Percentiles rank a stretch among this genome's conserved stretches.
Evolutionary conservation across 2,888 invertebrate genomes (phyloP).

Genomic region (Scotopteryx bipunctaria): DNA sequence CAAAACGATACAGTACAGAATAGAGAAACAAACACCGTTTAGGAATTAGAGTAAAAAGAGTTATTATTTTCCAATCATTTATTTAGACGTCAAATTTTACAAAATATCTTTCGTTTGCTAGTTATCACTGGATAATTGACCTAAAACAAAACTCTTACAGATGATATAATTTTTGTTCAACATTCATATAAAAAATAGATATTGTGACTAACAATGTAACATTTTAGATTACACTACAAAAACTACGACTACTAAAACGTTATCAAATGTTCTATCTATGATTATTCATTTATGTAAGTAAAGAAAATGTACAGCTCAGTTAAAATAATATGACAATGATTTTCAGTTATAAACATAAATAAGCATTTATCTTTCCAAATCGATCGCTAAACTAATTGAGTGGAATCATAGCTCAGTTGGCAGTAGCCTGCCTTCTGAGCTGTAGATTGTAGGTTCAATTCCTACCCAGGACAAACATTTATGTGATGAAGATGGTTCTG

Average conservation of each 20-base stretch:
- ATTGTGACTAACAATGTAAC: neutral
- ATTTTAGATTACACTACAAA: slow-evolving; percentile 3
- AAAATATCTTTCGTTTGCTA: slow-evolving; percentile 40
- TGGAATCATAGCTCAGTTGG: too few species aligned
- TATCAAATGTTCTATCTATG: neutral
- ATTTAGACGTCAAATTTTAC: slow-evolving; percentile 44
- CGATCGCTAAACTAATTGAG: too few species aligned
- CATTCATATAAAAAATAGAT: slow-evolving; percentile 67
- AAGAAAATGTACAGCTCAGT: too few species aligned
- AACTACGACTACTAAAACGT: neutral
- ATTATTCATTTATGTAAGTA: too few species aligned
- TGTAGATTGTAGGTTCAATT: too few species aligned
- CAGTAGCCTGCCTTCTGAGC: too few species aligned
- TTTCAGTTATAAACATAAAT: too few species aligned
- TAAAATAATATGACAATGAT: too few species aligned
- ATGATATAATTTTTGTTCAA: slow-evolving; percentile 7
- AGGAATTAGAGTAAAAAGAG: slow-evolving; percentile 31
- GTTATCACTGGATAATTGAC: slow-evolving; percentile 54
- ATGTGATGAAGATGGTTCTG: too few species aligned
- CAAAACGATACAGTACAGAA: slow-evolving; percentile 38
- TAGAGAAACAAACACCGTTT: slow-evolving; percentile 36
- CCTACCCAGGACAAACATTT: too few species aligned
- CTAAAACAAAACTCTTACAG: slow-evolving; percentile 23
- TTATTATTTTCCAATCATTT: slow-evolving; percentile 31
- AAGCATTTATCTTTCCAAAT: too few species aligned